Evolutionary conservation across 2,113 vertebrate genomes (phyloP), one percentile per base, ranked within the genome.

Genomic region (Odobenus rosmarus): DNA sequence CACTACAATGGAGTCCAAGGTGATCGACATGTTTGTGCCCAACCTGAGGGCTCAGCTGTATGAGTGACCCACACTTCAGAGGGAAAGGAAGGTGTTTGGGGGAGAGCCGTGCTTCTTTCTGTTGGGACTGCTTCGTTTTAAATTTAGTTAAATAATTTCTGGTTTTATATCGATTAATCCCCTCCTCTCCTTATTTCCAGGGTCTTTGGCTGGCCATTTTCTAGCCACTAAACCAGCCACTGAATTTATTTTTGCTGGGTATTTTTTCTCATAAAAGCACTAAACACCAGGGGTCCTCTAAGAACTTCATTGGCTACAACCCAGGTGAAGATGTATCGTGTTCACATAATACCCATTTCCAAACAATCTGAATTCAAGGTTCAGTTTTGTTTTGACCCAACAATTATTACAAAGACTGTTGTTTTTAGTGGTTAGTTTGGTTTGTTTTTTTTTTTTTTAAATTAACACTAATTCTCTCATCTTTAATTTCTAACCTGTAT

Each of bases 81-180:
- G 26, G 33, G 2, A 49, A 80, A 80, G n/a, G 9, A 6, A 31
- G 33, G 14, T 3, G 5, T 33, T 4, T 4, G 5, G 31, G 31
- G 31, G n/a, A 85, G 18, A 72, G 46, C 4, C 13, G 2, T 15
- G 14, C 28, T 36, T 36, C 51, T 85, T 49, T 72, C 42, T n/a
- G 13, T 4, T 71, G 24, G 46, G n/a, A 62, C 57, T 57, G 8
- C 39, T 64, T 90, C 59, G 31, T 83, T 69, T 76, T 64, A 10
- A 80, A n/a, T 72, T 77, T 64, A 79, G 23, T 53, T 88, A 72
- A 93, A 76, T 62, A 64, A 95, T 76, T 96, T 79, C 69, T 49
- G 7, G 62, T 61, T 81, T 77, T 72, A 59, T 85, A 46, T 53
- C n/a, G 46, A 77, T 31, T 57, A 79, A 57, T 80, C 16, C 9